Evolutionary conservation across 2,113 vertebrate genomes (phyloP), one percentile per base, ranked within the genome.

Genomic region (Lampris megalopsis): DNA sequence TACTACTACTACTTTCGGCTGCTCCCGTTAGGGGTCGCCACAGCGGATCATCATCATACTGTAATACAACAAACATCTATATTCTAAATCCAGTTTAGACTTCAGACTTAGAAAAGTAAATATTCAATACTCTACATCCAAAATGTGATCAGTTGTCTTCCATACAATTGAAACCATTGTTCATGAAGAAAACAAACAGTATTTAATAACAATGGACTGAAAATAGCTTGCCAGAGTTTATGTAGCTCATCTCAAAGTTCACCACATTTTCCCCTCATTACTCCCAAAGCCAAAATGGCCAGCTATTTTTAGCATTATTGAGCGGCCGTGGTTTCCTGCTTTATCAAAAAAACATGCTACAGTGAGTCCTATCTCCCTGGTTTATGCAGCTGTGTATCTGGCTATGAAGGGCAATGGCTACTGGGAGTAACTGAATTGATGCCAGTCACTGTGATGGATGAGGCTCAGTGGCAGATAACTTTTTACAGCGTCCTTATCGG

Each of bases 261-360:
- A 66, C 52, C 6, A 41, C 41, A 70, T 80, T 62, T 81, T 80
- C 70, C 84, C 81, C 76, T 81, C 67, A 83, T 80, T 73, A 69
- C n/a, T 71, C 72, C 58, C 42, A 54, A 63, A 77, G 68, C 52
- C 82, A 86, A 49, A 53, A 65, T 4, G 41, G 54, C 1, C 0
- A 3, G 41, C 64, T 88, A 89, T 88, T 83, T 79, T 84, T 82
- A 82, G 76, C 69, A 59, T 45, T 36, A 63, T 48, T 42, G 71
- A 80, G 64, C 8, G 58, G 84, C 67, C 79, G 57, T 73, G 58
- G 63, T 86, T 87, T 90, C 86, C 79, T 59, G 77, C 80, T 84
- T 64, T 62, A 79, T 67, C 58, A 77, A 76, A 73, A 52, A 82
- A 76, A 81, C 81, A 60, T 47, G 54, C 1, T 48, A 43, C 43